Percentiles rank a stretch among this genome's conserved stretches.
Evolutionary conservation across 2,888 invertebrate genomes (phyloP).

Genomic region (Caradrina clavipalpis): DNA sequence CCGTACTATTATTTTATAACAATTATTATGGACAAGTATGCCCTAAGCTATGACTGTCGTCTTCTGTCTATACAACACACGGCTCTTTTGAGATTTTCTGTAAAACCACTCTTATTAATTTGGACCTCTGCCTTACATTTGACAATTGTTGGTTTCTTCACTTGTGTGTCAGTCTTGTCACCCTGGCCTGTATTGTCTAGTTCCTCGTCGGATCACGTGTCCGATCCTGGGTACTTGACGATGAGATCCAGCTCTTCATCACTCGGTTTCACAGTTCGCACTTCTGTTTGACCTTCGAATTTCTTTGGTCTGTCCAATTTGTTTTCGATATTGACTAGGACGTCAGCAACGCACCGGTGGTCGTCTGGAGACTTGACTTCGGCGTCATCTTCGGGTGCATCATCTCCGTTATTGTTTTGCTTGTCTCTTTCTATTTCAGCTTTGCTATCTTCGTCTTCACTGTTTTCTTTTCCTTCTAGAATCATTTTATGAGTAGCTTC

Average conservation of each 20-base stretch:
- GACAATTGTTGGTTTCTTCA: conserved; percentile 70
- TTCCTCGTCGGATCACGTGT: conserved; percentile 90
- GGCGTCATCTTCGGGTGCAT: conserved; percentile 71
- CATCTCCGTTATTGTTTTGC: conserved; percentile 80
- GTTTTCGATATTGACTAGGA: conserved; percentile 87
- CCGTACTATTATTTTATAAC: conserved; percentile 44
- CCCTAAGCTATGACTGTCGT: conserved; percentile 80
- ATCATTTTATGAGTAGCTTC: conserved; percentile 88
- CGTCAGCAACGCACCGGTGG: conserved; percentile 83
- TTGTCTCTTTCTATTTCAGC: conserved; percentile 81
- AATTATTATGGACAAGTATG: conserved; percentile 40
- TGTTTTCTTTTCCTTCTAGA: conserved; percentile 86
- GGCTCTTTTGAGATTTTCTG: conserved; percentile 85
- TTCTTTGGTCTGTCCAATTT: conserved; percentile 85
- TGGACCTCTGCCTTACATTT: conserved; percentile 81
- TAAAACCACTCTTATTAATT: conserved; percentile 83
- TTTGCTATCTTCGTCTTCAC: conserved; percentile 85
- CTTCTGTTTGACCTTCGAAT: conserved; percentile 81
- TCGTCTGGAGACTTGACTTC: conserved; percentile 82
- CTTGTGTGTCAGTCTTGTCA: conserved; percentile 81
- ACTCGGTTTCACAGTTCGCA: conserved; percentile 78
- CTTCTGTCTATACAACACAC: conserved; percentile 88
- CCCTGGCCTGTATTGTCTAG: conserved; percentile 72
- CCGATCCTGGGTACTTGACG: conserved; percentile 86
- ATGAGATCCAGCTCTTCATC: conserved; percentile 88